These are phyloP conservation scores for Diprion similis DNA, from an alignment of 1,140 invertebrate species.

Conservation along the genomic window DNA sequence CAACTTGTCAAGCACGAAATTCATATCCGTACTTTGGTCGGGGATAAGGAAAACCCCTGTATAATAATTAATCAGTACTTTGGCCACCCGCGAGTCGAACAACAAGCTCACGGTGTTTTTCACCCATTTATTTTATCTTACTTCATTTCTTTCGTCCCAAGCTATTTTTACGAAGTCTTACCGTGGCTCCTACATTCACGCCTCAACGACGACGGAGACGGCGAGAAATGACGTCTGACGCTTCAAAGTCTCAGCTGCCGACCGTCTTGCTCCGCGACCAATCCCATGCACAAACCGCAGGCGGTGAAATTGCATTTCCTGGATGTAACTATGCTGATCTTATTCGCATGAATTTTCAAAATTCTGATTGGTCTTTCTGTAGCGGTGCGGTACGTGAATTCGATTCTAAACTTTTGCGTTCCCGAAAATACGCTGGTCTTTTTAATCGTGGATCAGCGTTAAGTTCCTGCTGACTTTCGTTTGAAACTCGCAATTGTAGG, in stretches of 20 bases:
- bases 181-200: not conserved
- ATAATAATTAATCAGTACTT: slow-evolving; percentile 1
- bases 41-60: not conserved
- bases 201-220: not conserved
- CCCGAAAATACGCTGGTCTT: too few relatives aligned
- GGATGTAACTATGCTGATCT: too few relatives aligned
- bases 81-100: not conserved
- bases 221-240: not conserved
- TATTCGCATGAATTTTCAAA: too few relatives aligned
- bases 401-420: too few relatives aligned
- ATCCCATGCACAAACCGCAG: not conserved
- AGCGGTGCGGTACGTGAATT: too few relatives aligned
- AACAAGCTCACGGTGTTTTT: not conserved
- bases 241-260: not conserved
- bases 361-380: too few relatives aligned
- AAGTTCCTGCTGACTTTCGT: too few relatives aligned
- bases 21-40: not conserved
- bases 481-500: too few relatives aligned
- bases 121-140: too few relatives aligned
- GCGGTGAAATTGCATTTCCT: too few relatives aligned
- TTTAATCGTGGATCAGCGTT: too few relatives aligned
- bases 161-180: slow-evolving; percentile 3
- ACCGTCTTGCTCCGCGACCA: not conserved
- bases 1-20: too few relatives aligned
- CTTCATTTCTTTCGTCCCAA: not conserved